These are phyloP conservation scores for Caenorhabditis remanei DNA, from an alignment of 1,140 invertebrate species.

Conservation along the genomic window DNA sequence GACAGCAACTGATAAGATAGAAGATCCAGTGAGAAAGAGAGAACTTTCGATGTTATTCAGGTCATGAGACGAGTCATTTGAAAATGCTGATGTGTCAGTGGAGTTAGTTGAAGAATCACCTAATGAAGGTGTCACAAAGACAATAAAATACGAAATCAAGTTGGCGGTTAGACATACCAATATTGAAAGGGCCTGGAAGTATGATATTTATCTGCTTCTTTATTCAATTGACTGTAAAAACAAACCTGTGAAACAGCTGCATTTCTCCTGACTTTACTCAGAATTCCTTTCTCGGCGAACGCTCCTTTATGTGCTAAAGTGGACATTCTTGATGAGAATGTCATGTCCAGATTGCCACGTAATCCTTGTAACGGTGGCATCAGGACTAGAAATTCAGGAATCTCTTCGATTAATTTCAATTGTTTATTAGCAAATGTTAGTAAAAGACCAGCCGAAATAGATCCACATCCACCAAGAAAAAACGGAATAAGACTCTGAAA, in stretches of 20 bases:
- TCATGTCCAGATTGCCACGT: slow-evolving; percentile 49
- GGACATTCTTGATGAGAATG: slow-evolving; percentile 39
- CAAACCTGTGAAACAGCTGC: slow-evolving; percentile 1
- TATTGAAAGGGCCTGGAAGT: slow-evolving; percentile 4
- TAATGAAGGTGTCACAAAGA: not conserved
- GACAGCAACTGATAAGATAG: not conserved
- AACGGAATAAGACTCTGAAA: slow-evolving; percentile 39
- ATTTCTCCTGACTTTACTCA: not conserved
- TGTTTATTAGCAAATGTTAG: slow-evolving; percentile 14
- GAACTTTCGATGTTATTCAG: not conserved
- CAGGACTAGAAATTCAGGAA: slow-evolving; percentile 11
- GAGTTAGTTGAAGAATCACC: not conserved
- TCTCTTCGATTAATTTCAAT: not conserved
- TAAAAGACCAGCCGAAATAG: slow-evolving; percentile 21
- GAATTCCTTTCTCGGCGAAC: not conserved
- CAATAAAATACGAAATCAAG: slow-evolving; percentile 11
- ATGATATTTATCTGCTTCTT: not conserved
- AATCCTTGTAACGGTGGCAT: slow-evolving; percentile 36
- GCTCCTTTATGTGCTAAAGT: slow-evolving; percentile 34
- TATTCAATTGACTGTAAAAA: not conserved
- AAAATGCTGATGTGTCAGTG: not conserved
- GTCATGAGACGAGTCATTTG: not conserved
- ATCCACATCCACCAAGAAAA: slow-evolving; percentile 28
- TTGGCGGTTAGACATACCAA: not conserved
- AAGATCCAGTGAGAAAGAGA: not conserved